Percentiles rank a stretch among this genome's conserved stretches.
phyloP scores from a whole-genome alignment of 2,113 vertebrate genomes.

The Galbula dea region DNA sequence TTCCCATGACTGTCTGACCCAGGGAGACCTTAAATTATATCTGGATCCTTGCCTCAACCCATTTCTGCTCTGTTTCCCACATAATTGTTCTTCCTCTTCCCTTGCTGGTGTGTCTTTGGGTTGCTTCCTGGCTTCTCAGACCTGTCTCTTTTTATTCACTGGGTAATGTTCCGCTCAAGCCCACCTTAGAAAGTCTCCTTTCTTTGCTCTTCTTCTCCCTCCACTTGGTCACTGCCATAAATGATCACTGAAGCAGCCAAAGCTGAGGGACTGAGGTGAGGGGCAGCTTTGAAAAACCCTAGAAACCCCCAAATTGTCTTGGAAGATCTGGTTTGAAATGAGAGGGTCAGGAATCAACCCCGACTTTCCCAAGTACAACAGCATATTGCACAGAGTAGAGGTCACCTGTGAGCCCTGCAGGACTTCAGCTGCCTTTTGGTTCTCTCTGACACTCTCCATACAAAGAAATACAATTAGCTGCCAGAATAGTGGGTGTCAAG shows the following conservation, averaged over 20 bases:
- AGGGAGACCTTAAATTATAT: background rate
- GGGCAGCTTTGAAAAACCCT: background rate
- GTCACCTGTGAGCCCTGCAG: background rate
- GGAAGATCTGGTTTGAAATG: background rate
- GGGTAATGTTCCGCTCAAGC: background rate
- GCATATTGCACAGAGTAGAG: background rate
- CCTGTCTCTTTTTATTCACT: background rate
- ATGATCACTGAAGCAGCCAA: background rate
- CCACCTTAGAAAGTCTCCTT: background rate
- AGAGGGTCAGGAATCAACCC: background rate
- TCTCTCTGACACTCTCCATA: background rate
- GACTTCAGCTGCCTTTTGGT: background rate
- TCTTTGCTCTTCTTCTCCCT: background rate
- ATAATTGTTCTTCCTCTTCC: slow-evolving; percentile 25
- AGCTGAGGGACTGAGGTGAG: background rate
- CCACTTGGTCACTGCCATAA: background rate
- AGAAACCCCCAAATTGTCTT: background rate
- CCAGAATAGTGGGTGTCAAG: background rate
- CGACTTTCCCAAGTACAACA: background rate
- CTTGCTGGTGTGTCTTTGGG: slow-evolving; percentile 19
- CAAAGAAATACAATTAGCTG: background rate
- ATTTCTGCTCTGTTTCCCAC: slow-evolving; percentile 25
- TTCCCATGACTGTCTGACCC: slow-evolving; percentile 14
- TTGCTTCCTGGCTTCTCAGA: background rate
- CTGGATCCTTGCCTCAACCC: slow-evolving; percentile 18